These are phyloP conservation scores for Nephrotoma flavescens DNA, from an alignment of 2,888 invertebrate species.

Conservation along the genomic window DNA sequence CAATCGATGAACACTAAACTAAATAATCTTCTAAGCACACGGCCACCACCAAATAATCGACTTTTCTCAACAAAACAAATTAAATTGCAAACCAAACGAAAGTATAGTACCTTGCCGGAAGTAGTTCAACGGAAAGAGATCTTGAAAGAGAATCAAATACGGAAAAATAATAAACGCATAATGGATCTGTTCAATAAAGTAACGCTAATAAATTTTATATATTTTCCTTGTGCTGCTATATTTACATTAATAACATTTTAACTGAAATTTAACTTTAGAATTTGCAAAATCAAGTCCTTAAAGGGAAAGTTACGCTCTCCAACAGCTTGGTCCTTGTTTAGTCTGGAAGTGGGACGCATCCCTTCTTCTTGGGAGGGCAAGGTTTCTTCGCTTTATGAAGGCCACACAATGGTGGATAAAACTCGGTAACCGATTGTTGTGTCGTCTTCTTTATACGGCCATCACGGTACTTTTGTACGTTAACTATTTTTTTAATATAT, in stretches of 20 bases:
- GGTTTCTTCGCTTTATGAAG: neutral
- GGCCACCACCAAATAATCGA: conserved; percentile 30
- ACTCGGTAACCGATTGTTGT: neutral
- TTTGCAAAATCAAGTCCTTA: conserved; percentile 25
- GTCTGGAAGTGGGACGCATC: conserved; percentile 21
- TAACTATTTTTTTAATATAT: neutral
- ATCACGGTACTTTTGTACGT: neutral
- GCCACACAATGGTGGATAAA: neutral
- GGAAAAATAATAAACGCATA: conserved; percentile 57
- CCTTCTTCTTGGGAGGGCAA: neutral
- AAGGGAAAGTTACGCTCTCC: conserved; percentile 25
- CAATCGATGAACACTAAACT: neutral
- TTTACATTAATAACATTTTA: neutral
- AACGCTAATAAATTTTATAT: conserved; percentile 11
- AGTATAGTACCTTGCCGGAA: conserved; percentile 58
- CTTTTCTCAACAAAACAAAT: conserved; percentile 41
- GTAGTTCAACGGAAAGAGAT: conserved; percentile 48
- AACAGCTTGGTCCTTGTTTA: conserved; percentile 19
- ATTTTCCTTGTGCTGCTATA: neutral
- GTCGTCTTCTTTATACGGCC: neutral
- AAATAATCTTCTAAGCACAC: neutral
- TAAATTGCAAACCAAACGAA: conserved; percentile 41
- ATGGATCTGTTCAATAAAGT: conserved; percentile 64
- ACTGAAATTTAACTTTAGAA: conserved; percentile 17
- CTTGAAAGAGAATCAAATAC: conserved; percentile 41